Evolutionary conservation across 2,797 vertebrate species (phyloP).

Genomic region (Cheirogaleus major): DNA sequence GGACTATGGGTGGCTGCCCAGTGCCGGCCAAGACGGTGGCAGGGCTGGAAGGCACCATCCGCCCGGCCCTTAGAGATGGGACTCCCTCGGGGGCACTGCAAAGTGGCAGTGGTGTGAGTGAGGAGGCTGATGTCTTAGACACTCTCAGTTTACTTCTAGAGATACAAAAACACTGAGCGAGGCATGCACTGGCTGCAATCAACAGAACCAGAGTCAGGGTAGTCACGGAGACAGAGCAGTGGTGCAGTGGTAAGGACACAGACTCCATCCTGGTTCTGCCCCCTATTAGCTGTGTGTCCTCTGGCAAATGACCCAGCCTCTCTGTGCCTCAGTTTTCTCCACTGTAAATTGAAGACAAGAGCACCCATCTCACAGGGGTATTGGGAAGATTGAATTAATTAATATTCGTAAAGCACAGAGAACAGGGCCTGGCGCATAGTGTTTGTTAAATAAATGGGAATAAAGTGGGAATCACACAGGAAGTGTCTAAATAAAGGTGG

Average conservation of each 20-base stretch:
- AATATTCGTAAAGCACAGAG: neutral
- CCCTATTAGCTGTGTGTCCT: neutral
- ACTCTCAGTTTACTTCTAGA: neutral
- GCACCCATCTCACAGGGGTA: neutral
- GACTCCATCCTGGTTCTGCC: rapidly evolving
- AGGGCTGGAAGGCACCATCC: neutral
- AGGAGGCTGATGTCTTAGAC: neutral
- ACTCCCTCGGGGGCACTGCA: neutral
- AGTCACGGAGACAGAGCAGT: rapidly evolving
- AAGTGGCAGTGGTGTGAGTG: neutral
- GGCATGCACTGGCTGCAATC: neutral
- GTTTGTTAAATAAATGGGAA: neutral
- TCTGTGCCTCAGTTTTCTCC: neutral
- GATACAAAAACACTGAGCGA: neutral
- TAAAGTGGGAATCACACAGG: neutral
- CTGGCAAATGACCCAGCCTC: neutral
- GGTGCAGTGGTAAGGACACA: rapidly evolving
- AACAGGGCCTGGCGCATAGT: rapidly evolving
- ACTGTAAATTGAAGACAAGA: neutral
- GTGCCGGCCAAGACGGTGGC: rapidly evolving
- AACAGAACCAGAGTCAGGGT: neutral
- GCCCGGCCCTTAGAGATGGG: rapidly evolving
- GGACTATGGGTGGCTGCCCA: rapidly evolving
- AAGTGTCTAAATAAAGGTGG: neutral
- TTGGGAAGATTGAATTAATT: neutral